Percentiles rank a stretch among this genome's conserved stretches.
phyloP scores from a whole-genome alignment of 2,888 invertebrate species.

The Axea sp. region DNA sequence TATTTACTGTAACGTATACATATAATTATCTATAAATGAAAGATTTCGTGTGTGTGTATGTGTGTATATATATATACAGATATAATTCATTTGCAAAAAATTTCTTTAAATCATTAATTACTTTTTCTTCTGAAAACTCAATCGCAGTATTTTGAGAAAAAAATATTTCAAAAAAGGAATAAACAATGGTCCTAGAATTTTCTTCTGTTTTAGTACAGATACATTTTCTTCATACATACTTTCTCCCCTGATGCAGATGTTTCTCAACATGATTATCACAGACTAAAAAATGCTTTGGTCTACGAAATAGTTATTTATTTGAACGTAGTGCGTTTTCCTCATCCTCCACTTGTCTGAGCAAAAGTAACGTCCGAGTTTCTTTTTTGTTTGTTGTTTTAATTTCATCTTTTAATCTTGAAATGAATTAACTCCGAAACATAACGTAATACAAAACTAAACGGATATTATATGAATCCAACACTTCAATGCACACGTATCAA shows the following conservation, averaged over 20 bases:
- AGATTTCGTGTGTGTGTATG: slow-evolving; percentile 1
- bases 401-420: too few species aligned
- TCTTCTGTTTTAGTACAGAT: slow-evolving; percentile 37
- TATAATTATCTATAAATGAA: slow-evolving; percentile 11
- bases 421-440: too few species aligned
- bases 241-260: slow-evolving; percentile 69
- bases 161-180: slow-evolving; percentile 3
- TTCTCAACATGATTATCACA: slow-evolving; percentile 76
- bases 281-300: slow-evolving; percentile 80
- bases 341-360: slow-evolving; percentile 23
- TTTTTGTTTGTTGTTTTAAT: neutral
- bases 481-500: neutral
- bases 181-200: slow-evolving; percentile 11
- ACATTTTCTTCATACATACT: slow-evolving; percentile 64
- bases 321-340: slow-evolving; percentile 37
- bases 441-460: too few species aligned
- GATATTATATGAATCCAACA: too few species aligned
- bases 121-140: slow-evolving; percentile 22
- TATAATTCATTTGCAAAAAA: slow-evolving; percentile 23
- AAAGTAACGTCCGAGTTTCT: slow-evolving; percentile 10
- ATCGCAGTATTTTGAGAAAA: too few species aligned
- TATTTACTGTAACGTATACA: too few species aligned
- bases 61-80: slow-evolving; percentile 38
- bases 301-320: slow-evolving; percentile 68
- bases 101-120: slow-evolving; percentile 2